Percentiles rank a stretch among this genome's conserved stretches.
These are phyloP conservation scores for Erythrolamprus reginae DNA, from an alignment of 2,113 vertebrate genomes.

Conservation along the genomic window DNA sequence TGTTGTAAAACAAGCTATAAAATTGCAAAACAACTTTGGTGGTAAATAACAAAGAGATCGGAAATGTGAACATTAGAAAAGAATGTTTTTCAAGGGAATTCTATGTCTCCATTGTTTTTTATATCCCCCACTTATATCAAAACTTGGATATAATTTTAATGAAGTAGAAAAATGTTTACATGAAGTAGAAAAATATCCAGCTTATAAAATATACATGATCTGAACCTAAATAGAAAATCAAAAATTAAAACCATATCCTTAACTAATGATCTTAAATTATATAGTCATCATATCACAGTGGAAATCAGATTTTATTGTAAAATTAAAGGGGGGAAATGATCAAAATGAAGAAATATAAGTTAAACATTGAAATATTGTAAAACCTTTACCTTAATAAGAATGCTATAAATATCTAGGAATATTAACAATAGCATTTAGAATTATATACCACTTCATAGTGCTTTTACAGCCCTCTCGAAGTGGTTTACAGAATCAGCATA, in stretches of 20 bases:
- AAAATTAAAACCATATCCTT: background rate
- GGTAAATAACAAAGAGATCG: background rate
- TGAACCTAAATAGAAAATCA: background rate
- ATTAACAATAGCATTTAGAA: too few relatives aligned
- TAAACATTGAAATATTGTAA: background rate
- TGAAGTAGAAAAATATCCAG: background rate
- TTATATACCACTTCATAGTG: too few relatives aligned
- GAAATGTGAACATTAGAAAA: background rate
- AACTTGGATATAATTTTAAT: background rate
- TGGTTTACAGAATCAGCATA: too few relatives aligned
- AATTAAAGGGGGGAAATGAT: background rate
- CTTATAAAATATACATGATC: background rate
- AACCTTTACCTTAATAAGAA: background rate
- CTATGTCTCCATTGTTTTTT: background rate
- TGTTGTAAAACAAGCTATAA: background rate
- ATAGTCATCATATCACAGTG: background rate
- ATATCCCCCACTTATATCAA: background rate
- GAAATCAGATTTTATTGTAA: background rate
- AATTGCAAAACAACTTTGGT: background rate
- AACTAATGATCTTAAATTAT: background rate
- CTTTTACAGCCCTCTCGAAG: too few relatives aligned
- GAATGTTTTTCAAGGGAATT: background rate
- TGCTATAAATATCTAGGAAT: background rate
- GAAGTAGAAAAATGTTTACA: background rate
- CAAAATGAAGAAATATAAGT: background rate